Percentiles rank a stretch among this genome's conserved stretches.
Conservation (phyloP, 1,140 invertebrate genomes). For the Heliconius hewitsoni region DNA sequence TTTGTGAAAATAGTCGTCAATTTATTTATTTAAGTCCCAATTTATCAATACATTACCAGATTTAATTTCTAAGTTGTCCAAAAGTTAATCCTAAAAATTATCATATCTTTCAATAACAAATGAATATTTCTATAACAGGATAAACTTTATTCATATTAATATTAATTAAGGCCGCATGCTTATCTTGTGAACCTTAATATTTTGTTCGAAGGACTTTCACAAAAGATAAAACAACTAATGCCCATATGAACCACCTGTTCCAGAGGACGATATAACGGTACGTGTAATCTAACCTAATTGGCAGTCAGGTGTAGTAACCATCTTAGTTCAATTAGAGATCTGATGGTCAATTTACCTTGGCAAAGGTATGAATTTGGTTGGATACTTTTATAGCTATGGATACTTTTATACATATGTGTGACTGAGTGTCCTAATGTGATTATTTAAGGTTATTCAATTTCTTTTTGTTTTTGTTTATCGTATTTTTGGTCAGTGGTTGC, state of each 20-base stretch:
- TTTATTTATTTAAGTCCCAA: too few species aligned
- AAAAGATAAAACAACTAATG: conserved; percentile 21
- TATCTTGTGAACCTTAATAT: neutral
- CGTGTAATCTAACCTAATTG: conserved; percentile 35
- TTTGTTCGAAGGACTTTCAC: conserved; percentile 8
- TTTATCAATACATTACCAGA: too few species aligned
- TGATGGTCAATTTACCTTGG: conserved; percentile 23
- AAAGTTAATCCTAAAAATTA: too few species aligned
- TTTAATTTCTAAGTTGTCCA: too few species aligned
- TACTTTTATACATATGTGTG: neutral
- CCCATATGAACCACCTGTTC: conserved; percentile 24
- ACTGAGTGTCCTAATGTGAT: neutral
- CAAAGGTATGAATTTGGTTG: neutral
- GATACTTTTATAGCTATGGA: neutral
- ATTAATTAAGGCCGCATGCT: conserved; percentile 1
- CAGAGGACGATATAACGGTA: conserved; percentile 21
- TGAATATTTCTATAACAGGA: neutral
- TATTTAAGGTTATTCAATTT: neutral
- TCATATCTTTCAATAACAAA: neutral
- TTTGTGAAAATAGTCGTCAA: too few species aligned
- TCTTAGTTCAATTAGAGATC: conserved; percentile 29
- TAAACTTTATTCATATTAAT: conserved; percentile 2
- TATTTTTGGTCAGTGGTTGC: neutral
- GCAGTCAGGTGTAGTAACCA: conserved; percentile 30
- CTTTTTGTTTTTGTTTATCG: too few species aligned